Conservation (phyloP, 2,888 invertebrate genomes). For the Alcis repandata region DNA sequence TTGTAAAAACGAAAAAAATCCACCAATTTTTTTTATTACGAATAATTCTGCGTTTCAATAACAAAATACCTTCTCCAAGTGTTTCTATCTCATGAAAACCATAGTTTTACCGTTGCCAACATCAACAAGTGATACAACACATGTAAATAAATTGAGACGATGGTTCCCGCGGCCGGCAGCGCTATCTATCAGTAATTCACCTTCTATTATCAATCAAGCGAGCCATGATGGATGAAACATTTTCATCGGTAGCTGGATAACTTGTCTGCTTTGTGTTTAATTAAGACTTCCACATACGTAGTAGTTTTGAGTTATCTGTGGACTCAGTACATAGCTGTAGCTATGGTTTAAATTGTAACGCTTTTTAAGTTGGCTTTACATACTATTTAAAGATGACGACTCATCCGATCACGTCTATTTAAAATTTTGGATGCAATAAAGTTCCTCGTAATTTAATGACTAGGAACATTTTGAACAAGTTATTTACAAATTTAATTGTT, state of each 20-base stretch:
- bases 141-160: constrained; percentile 85
- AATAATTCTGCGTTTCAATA: no score
- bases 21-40: no score
- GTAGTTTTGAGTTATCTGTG: constrained; percentile 11
- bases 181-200: constrained; percentile 85
- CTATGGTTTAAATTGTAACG: not conserved
- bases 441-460: no score
- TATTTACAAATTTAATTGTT: no score
- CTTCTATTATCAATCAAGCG: constrained; percentile 83
- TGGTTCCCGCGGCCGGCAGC: constrained; percentile 79
- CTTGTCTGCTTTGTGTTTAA: constrained; percentile 81
- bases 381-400: not conserved
- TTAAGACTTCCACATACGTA: constrained; percentile 73
- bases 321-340: not conserved
- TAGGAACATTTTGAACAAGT: no score
- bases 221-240: constrained; percentile 83
- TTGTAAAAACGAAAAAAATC: no score
- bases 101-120: constrained; percentile 75
- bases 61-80: constrained; percentile 36
- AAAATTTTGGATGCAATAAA: no score
- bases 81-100: constrained; percentile 45
- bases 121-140: constrained; percentile 84
- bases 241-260: constrained; percentile 83
- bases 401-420: not conserved
- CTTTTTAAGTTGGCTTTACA: not conserved